Conservation (phyloP, 2,113 vertebrate genomes). For the Semicossyphus pulcher region DNA sequence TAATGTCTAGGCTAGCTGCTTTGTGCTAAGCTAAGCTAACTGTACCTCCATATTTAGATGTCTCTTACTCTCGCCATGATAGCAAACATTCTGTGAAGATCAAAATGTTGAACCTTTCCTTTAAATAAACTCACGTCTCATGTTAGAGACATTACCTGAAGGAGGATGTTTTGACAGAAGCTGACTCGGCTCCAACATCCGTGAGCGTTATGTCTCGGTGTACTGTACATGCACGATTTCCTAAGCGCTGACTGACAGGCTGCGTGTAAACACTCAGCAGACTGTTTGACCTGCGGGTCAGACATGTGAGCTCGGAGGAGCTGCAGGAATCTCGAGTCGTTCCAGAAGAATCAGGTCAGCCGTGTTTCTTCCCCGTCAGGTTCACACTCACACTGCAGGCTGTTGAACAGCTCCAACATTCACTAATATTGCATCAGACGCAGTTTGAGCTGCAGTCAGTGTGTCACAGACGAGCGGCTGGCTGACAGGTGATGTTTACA, state of each 20-base stretch:
- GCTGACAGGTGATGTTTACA: no score
- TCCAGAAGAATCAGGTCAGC: conserved; percentile 11
- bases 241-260: not conserved
- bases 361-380: not conserved
- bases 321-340: not conserved
- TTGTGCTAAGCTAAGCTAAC: no score
- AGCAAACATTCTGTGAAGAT: no score
- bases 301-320: not conserved
- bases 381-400: not conserved
- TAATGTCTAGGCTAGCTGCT: no score
- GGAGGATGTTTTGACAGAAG: not conserved
- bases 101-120: no score
- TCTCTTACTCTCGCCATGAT: no score
- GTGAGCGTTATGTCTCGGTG: not conserved
- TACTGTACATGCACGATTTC: not conserved
- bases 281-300: not conserved
- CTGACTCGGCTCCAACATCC: not conserved
- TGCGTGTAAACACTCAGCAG: not conserved
- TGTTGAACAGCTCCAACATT: not conserved
- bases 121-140: no score
- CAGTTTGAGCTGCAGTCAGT: not conserved
- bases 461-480: not conserved
- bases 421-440: not conserved
- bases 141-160: not conserved
- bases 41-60: no score